phyloP scores from a whole-genome alignment of 2,113 vertebrate species.

The Rhineura floridana region DNA sequence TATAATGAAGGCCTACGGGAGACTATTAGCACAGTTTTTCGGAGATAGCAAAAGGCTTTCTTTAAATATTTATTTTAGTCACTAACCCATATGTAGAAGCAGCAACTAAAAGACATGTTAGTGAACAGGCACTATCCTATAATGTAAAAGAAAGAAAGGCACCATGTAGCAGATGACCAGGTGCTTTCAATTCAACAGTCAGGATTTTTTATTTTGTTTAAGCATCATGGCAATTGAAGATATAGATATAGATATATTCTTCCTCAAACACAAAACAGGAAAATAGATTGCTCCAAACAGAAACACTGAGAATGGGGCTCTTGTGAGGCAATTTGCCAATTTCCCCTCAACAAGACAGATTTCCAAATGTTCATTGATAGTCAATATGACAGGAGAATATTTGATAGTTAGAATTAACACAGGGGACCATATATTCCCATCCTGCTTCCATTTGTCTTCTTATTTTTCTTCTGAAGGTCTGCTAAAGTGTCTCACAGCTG shows the following conservation, averaged over 20 bases:
- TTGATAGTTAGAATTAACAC: not conserved
- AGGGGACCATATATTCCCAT: not conserved
- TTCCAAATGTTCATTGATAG: constrained; percentile 39
- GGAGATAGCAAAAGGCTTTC: not conserved
- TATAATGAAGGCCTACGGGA: constrained; percentile 63
- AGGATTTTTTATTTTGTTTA: not conserved
- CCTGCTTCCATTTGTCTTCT: not conserved
- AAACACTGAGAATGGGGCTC: not conserved
- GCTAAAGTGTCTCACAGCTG: not conserved
- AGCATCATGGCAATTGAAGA: not conserved
- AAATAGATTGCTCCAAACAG: constrained; percentile 7
- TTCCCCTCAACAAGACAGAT: not conserved
- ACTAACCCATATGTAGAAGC: constrained; percentile 23
- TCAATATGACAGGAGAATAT: not conserved
- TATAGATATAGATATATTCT: constrained; percentile 1
- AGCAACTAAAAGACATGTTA: constrained; percentile 42
- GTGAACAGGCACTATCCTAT: not conserved
- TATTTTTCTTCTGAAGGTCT: not conserved
- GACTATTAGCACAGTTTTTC: constrained; percentile 41
- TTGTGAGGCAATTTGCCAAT: constrained; percentile 15
- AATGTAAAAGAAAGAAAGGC: not conserved
- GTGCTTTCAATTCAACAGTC: not conserved
- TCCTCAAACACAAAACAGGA: constrained; percentile 9
- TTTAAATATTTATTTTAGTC: constrained; percentile 54
- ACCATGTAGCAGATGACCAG: not conserved